Conservation (phyloP, 2,888 invertebrate genomes). For the Horisme vitalbata region DNA sequence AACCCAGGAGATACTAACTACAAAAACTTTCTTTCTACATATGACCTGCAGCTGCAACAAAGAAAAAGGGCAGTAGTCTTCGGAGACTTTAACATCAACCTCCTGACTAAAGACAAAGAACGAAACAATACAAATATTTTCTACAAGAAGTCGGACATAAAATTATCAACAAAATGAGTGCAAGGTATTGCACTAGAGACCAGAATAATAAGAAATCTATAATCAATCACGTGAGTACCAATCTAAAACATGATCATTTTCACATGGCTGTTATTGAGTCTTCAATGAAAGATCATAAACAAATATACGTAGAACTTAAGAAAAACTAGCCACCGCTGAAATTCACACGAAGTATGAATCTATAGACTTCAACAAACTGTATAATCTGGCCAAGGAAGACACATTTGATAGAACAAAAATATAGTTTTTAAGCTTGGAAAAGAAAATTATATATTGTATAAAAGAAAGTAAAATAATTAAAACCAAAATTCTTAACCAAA, state of each 20-base stretch:
- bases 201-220: not conserved
- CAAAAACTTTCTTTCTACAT: not conserved
- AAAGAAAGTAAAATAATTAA: not conserved
- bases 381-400: not conserved
- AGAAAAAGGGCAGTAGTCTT: conserved; percentile 3
- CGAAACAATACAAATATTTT: not conserved
- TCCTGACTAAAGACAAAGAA: not conserved
- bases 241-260: not conserved
- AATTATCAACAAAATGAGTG: not conserved
- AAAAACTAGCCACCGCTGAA: not conserved
- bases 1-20: not conserved
- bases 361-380: not conserved
- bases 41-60: conserved; percentile 1
- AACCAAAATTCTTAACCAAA: not conserved
- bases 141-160: not conserved
- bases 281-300: conserved; percentile 9
- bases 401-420: not conserved
- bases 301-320: conserved; percentile 4
- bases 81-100: conserved; percentile 1
- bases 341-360: not conserved
- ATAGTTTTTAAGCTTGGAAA: not conserved
- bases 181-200: not conserved
- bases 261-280: conserved; percentile 9
- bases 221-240: conserved; percentile 3
- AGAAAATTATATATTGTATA: not conserved